Evolutionary conservation across 2,888 invertebrate genomes (phyloP).

Genomic region (Petrolisthes cinctipes): DNA sequence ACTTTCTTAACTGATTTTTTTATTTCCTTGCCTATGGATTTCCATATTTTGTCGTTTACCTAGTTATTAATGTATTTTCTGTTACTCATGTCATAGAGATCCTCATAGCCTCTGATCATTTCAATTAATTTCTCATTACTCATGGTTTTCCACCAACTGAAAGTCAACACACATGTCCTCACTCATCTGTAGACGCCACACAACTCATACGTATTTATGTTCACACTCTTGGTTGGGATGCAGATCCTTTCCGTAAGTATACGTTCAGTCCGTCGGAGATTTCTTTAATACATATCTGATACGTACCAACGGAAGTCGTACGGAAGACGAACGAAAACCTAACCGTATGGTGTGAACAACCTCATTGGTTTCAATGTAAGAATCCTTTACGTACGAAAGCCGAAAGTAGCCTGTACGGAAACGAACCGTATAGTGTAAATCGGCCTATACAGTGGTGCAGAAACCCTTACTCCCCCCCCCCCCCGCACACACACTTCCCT

Average conservation of each 20-base stretch:
- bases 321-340: neutral
- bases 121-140: slow-evolving; percentile 30
- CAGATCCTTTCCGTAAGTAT: too few species aligned
- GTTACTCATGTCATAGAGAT: too few species aligned
- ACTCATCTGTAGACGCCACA: neutral
- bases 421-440: slow-evolving; percentile 6
- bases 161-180: neutral
- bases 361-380: neutral
- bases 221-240: too few species aligned
- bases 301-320: neutral
- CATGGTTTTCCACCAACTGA: neutral
- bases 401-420: neutral
- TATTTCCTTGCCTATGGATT: slow-evolving; percentile 20
- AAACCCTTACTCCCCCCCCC: too few species aligned
- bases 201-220: too few species aligned
- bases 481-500: too few species aligned
- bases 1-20: slow-evolving; percentile 29
- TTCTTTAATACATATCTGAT: too few species aligned
- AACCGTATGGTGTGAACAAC: neutral
- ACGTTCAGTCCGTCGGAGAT: too few species aligned
- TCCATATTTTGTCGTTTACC: slow-evolving; percentile 25
- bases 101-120: slow-evolving; percentile 20
- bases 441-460: neutral
- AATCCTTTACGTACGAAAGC: neutral
- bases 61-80: slow-evolving; percentile 24